These are phyloP conservation scores for Muschampia plurimacula DNA, from an alignment of 2,888 invertebrate genomes.

Conservation along the genomic window DNA sequence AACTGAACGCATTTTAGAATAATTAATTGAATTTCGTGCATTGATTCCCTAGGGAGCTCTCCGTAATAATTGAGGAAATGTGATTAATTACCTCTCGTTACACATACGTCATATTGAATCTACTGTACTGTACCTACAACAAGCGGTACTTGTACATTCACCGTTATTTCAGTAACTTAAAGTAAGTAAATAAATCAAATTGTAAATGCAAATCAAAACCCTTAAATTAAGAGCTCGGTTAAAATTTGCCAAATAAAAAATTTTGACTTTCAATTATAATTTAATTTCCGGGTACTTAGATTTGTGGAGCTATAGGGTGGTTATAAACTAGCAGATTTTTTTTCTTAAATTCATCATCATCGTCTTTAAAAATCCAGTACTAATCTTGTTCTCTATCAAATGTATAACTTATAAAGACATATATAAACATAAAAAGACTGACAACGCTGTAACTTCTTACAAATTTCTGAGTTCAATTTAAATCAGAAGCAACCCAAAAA, in stretches of 20 bases:
- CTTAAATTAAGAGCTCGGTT: not conserved
- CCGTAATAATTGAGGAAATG: conserved; percentile 20
- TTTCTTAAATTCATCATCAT: no score
- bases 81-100: conserved; percentile 26
- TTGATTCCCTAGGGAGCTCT: conserved; percentile 18
- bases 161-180: not conserved
- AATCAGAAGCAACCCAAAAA: no score
- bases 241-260: not conserved
- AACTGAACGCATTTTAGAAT: conserved; percentile 14
- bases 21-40: conserved; percentile 27
- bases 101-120: not conserved
- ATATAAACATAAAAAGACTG: no score
- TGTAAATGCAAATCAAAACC: conserved; percentile 1
- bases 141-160: conserved; percentile 1
- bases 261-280: not conserved
- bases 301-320: not conserved
- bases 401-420: no score
- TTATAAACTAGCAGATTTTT: no score
- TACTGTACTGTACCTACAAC: not conserved
- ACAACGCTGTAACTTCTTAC: no score
- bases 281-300: not conserved
- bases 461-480: no score
- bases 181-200: not conserved
- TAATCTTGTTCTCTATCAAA: no score
- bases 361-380: no score